phyloP scores from a whole-genome alignment of 1,140 invertebrate species.

The Drosophila prosaltans region DNA sequence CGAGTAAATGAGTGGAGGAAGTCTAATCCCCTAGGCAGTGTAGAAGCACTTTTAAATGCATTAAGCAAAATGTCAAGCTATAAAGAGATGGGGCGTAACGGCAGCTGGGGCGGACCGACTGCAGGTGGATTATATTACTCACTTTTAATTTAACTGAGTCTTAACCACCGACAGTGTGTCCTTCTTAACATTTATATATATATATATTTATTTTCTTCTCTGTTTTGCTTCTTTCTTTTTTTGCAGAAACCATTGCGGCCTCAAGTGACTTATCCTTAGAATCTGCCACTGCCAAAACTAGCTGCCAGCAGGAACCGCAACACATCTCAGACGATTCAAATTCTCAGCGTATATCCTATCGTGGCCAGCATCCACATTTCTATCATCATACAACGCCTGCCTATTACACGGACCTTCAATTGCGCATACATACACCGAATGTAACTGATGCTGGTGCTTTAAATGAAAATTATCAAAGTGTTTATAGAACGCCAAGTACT shows the following conservation, averaged over 20 bases:
- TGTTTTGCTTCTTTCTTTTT: slow-evolving; percentile 8
- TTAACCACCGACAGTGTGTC: slow-evolving; percentile 20
- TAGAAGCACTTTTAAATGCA: slow-evolving; percentile 17
- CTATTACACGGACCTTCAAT: slow-evolving; percentile 76
- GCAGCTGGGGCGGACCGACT: not conserved
- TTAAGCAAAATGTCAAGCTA: slow-evolving; percentile 7
- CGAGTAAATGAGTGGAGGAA: slow-evolving; percentile 26
- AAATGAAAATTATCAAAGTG: slow-evolving; percentile 79
- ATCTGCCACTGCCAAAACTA: slow-evolving; percentile 82
- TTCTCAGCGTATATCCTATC: slow-evolving; percentile 52
- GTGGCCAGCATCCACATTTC: slow-evolving; percentile 78
- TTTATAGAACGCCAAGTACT: slow-evolving; percentile 73
- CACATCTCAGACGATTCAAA: slow-evolving; percentile 55
- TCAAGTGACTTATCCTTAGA: slow-evolving; percentile 78
- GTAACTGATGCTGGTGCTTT: slow-evolving; percentile 68
- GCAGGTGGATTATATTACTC: slow-evolving; percentile 40
- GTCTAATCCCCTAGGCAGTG: slow-evolving; percentile 2
- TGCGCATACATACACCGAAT: slow-evolving; percentile 74
- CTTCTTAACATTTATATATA: too few species aligned
- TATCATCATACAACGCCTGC: slow-evolving; percentile 77
- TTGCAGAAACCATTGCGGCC: slow-evolving; percentile 71
- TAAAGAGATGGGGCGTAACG: not conserved
- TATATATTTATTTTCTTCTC: too few species aligned
- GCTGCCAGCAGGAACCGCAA: slow-evolving; percentile 73
- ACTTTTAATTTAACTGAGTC: slow-evolving; percentile 40